Base-by-base conservation (phyloP, 2,113 vertebrate genomes). In the Urocolius indicus region DNA sequence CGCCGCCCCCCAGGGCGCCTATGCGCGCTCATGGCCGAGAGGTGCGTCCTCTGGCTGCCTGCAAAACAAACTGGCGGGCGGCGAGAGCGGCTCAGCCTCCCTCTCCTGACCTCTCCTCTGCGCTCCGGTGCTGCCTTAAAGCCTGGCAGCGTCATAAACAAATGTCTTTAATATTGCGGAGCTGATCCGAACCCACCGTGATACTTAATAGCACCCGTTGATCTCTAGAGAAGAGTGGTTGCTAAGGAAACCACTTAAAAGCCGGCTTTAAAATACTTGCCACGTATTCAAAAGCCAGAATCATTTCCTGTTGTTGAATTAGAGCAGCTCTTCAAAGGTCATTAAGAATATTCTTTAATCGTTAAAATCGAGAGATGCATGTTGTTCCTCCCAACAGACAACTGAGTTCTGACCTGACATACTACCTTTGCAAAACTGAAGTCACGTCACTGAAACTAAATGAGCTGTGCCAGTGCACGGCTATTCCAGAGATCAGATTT, bases 161-260 rank as follows among this genome's bases (percentile, higher is more conserved):
- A 62, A 54, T 1, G 21, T 57, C 58, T 68, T 46, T 29, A 46
- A 79, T 62, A 76, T 14, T 54, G 88, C 85, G 73, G 36, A 59
- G 85, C 68, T 76, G 46, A 65, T 61, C 27, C 2, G 0, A 61
- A 20, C 22, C 16, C 63, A 66, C 74, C 34, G 4, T 23, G 22
- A 59, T 13, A 18, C 46, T 38, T 51, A 22, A 59, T 7, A 76
- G 57, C 62, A 1, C 1, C 10, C 1, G 0, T 24, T 3, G 1
- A 59, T 52, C 75, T 68, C 89, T 18, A 24, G 48, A 11, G 83
- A 73, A 32, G 43, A 75, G 30, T 10, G 16, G 86, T 95, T 96
- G 59, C 86, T 74, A 62, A 14, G 80, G 91, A 86, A 95, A 90
- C 83, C 76, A 41, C 83, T 69, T 65, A 30, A 90, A 92, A 65